These are phyloP conservation scores for Isichthys henryi DNA, from an alignment of 2,113 vertebrate species.

Conservation along the genomic window DNA sequence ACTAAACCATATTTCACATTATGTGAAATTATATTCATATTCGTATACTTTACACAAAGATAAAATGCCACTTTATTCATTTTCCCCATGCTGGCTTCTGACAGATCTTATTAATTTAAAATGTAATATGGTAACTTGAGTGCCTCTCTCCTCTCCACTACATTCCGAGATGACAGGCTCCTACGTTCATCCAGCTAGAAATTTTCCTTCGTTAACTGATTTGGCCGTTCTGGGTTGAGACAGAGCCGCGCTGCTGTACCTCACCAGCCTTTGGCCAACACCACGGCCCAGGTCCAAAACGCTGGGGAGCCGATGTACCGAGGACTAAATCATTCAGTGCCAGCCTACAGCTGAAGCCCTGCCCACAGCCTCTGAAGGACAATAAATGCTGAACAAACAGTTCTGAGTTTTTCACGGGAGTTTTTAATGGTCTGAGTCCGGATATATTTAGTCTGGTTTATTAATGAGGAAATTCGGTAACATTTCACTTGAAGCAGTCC, in stretches of 20 bases:
- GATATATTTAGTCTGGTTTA: not conserved
- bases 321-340: constrained; percentile 99
- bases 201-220: not conserved
- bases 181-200: not conserved
- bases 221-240: not conserved
- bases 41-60: constrained; percentile 34
- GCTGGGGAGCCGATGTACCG: constrained; percentile 72
- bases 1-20: not conserved
- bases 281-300: not conserved
- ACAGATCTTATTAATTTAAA: constrained; percentile 2
- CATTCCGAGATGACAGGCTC: not conserved
- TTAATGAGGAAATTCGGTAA: not conserved
- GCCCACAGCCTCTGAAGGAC: constrained; percentile 98
- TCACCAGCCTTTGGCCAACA: not conserved
- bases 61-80: not conserved
- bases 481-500: too few relatives aligned
- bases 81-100: not conserved
- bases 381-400: constrained; percentile 99
- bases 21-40: not conserved
- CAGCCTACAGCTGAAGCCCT: constrained; percentile 99
- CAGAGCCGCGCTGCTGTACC: not conserved
- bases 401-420: constrained; percentile 98
- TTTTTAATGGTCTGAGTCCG: constrained; percentile 67
- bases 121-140: not conserved
- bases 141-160: not conserved